Base-by-base conservation (phyloP, 2,888 invertebrate genomes). In the Cheiracanthium punctorium region DNA sequence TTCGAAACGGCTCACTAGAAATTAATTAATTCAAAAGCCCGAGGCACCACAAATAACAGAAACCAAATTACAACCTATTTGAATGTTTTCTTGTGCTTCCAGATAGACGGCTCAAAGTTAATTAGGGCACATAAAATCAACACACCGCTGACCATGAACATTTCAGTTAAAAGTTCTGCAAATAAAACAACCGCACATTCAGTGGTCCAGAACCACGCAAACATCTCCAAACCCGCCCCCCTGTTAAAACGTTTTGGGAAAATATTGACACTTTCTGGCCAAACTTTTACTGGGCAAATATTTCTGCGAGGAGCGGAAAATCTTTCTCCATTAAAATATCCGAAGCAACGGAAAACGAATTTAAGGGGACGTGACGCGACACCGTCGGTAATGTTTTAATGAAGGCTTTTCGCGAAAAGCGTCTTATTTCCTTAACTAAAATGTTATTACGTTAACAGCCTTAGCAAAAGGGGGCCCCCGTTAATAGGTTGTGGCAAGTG, bases 321-420 rank as follows among this genome's bases (percentile, higher is more conserved):
- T n/a, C 4, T 4, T 58, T 24, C 7, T 24, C 5, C 58, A 24
- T 58, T 58, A 58, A 37, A 58, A 58, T 58, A n/a, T 1, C 7
- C 58, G 4, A 58, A n/a, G n/a, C 58, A 48, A 48, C 24, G 58
- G 24, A 2, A 58, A 24, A 20, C 24, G 58, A 20, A 58, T 58
- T 24, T 24, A 20, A 24, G 24, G 20, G 4, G 5, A 24, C 58
- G 24, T 24, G 58, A 58, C 58, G 24, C 20, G 24, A 58, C n/a
- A 24, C 1, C 24, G 58, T 58, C 24, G 58, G 58, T 58, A 58
- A 58, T 58, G 58, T 58, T 58, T 58, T 58, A 58, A 58, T 58
- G 24, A 58, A 58, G 58, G 58, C 4, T 24, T 24, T 58, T 58
- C 24, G 24, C 24, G 12, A n/a, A 24, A 24, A 24, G 58, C 58